Evolutionary conservation across 2,797 vertebrate species (phyloP).

Genomic region (Galagoides demidoff): DNA sequence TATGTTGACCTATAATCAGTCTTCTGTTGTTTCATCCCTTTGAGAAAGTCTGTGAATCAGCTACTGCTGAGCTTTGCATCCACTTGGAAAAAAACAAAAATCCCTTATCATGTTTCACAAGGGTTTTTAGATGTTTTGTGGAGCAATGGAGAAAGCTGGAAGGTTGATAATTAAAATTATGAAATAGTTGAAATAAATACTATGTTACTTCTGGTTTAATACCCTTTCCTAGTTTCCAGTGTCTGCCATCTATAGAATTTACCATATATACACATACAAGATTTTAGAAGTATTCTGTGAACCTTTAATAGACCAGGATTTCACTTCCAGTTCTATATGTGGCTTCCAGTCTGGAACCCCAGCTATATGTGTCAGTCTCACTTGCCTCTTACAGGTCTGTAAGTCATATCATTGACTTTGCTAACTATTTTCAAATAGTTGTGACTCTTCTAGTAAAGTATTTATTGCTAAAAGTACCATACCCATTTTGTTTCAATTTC

Average conservation of each 20-base stretch:
- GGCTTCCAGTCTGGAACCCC: not conserved
- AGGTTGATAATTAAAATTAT: conserved; percentile 32
- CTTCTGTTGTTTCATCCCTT: conserved; percentile 9
- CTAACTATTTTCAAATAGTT: conserved; percentile 38
- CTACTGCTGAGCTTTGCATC: not conserved
- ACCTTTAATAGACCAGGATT: not conserved
- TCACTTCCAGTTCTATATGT: not conserved
- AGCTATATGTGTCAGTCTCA: not conserved
- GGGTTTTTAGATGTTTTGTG: not conserved
- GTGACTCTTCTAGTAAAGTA: not conserved
- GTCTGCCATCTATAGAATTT: not conserved
- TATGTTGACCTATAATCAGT: conserved; percentile 9
- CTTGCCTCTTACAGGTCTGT: not conserved
- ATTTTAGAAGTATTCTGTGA: not conserved
- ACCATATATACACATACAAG: not conserved
- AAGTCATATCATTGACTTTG: not conserved
- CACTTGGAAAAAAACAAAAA: not conserved
- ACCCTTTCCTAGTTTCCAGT: not conserved
- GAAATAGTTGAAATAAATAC: not conserved
- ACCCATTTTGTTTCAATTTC: conserved; percentile 28
- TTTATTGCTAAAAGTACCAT: not conserved
- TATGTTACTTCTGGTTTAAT: not conserved
- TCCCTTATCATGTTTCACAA: not conserved
- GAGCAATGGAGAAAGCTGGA: not conserved
- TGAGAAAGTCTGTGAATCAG: conserved; percentile 7